Percentiles rank a stretch among this genome's conserved stretches.
Conservation (phyloP, 92 coral and sea anemone genomes). For the Paramuricea clavata region DNA sequence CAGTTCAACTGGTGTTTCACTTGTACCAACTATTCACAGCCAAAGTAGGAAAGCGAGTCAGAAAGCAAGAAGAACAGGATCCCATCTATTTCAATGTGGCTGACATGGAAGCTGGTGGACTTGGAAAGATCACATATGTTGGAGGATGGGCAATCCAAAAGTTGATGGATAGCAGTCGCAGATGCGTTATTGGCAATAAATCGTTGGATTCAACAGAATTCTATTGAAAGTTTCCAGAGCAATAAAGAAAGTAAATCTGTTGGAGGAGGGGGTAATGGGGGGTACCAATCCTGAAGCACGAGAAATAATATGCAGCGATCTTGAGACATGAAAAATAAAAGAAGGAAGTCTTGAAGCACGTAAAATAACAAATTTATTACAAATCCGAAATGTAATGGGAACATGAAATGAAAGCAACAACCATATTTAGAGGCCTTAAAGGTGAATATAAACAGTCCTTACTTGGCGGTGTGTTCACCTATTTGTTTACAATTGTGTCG, state of each 20-base stretch:
- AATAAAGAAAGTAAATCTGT: neutral
- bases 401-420: too few relatives aligned
- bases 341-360: too few relatives aligned
- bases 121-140: neutral
- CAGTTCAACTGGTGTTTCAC: slow-evolving; percentile 8
- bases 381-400: too few relatives aligned
- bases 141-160: slow-evolving; percentile 7
- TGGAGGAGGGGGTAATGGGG: too few relatives aligned
- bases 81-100: neutral
- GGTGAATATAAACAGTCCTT: too few relatives aligned
- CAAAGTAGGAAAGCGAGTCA: neutral
- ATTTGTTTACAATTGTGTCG: too few relatives aligned
- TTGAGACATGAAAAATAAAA: too few relatives aligned
- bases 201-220: neutral
- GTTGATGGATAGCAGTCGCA: neutral
- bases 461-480: too few relatives aligned
- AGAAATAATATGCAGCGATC: too few relatives aligned
- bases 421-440: too few relatives aligned
- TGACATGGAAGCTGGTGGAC: neutral
- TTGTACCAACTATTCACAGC: neutral
- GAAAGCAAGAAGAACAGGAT: neutral
- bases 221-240: neutral
- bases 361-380: too few relatives aligned
- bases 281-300: too few relatives aligned
- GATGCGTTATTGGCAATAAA: neutral